Conservation (phyloP, 2,888 invertebrate genomes). For the Machimus atricapillus region DNA sequence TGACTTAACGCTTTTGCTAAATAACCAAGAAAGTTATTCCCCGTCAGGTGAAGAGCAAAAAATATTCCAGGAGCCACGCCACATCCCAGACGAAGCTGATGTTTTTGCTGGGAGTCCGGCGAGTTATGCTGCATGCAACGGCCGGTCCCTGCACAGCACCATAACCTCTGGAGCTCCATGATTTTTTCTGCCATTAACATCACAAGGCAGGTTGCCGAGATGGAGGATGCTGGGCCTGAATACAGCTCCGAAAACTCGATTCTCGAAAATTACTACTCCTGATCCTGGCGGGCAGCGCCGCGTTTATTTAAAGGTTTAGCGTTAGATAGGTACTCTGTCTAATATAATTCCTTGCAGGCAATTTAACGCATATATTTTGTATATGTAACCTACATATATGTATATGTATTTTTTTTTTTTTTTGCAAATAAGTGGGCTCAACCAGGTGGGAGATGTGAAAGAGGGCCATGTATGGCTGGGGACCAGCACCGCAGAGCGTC, state of each 20-base stretch:
- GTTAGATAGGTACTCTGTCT: neutral
- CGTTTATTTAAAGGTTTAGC: neutral
- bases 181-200: neutral
- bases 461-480: neutral
- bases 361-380: neutral
- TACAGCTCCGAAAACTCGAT: neutral
- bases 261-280: neutral
- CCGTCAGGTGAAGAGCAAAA: neutral
- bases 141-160: neutral
- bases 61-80: neutral
- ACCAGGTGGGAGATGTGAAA: neutral
- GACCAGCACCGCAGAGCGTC: neutral
- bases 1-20: slow-evolving; percentile 25
- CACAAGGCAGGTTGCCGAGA: neutral
- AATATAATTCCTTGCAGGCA: neutral
- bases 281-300: neutral
- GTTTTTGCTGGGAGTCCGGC: neutral
- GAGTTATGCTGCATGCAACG: neutral
- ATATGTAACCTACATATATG: neutral
- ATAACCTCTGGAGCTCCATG: neutral
- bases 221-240: neutral
- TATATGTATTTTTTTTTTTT: neutral
- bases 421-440: neutral
- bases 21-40: slow-evolving; percentile 12
- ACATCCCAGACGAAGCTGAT: neutral